phyloP scores from a whole-genome alignment of 1,140 invertebrate species.

The Manduca sexta region DNA sequence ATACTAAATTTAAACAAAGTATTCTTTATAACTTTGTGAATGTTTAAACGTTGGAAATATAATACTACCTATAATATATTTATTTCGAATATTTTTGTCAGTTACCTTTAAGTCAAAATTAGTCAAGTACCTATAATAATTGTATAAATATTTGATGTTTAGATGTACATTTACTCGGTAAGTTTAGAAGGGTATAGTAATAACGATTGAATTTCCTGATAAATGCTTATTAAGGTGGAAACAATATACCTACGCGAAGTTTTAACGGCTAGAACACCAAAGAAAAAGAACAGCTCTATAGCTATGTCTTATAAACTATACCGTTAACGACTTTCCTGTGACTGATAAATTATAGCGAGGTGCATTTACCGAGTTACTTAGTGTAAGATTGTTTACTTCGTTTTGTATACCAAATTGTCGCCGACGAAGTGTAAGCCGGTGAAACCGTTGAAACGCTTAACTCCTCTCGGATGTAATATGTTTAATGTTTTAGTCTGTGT shows the following conservation, averaged over 20 bases:
- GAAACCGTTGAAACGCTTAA: conserved; percentile 21
- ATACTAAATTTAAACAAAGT: background rate
- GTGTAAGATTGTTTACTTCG: conserved; percentile 20
- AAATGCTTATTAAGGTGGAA: too few relatives aligned
- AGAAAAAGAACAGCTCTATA: conserved; percentile 44
- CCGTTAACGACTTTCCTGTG: conserved; percentile 22
- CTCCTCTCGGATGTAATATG: background rate
- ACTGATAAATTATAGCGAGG: conserved; percentile 18
- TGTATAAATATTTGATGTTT: too few relatives aligned
- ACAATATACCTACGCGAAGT: conserved; percentile 2
- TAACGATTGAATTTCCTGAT: too few relatives aligned
- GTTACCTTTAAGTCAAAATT: too few relatives aligned
- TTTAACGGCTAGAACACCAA: conserved; percentile 69
- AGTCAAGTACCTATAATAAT: too few relatives aligned
- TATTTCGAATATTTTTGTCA: too few relatives aligned
- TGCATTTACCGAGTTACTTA: conserved; percentile 6
- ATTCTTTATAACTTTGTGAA: too few relatives aligned
- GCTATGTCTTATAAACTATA: conserved; percentile 33
- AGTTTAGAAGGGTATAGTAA: conserved; percentile 17
- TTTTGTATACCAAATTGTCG: conserved; percentile 15
- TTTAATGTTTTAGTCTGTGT: conserved; percentile 21
- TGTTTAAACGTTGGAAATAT: too few relatives aligned
- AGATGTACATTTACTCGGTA: conserved; percentile 13
- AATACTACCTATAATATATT: too few relatives aligned
- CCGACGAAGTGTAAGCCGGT: conserved; percentile 24